Conservation (phyloP, 2,113 vertebrate species). For the Indicator indicator region DNA sequence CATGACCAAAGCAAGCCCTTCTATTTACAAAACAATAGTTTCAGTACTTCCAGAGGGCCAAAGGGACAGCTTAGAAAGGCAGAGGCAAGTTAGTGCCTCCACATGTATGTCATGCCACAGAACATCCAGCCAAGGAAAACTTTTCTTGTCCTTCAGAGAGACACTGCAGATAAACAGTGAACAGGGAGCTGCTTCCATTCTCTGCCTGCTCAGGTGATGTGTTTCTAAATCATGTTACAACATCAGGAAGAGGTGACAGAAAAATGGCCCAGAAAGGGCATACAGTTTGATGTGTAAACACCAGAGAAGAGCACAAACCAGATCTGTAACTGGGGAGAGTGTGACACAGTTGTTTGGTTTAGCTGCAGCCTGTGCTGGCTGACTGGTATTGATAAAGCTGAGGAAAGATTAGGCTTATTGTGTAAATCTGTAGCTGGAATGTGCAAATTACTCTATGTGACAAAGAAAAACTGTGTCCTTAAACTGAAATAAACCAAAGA, state of each 20-base stretch:
- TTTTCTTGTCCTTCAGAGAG: not conserved
- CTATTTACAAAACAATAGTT: not conserved
- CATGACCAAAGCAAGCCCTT: not conserved
- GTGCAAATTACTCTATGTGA: not conserved
- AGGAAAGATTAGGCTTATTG: not conserved
- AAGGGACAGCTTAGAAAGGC: not conserved
- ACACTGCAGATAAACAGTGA: not conserved
- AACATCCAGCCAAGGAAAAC: not conserved
- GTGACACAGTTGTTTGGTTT: not conserved
- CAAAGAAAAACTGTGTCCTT: not conserved
- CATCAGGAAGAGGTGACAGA: not conserved
- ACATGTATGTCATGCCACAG: accelerated
- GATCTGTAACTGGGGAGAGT: not conserved
- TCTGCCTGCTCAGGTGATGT: not conserved
- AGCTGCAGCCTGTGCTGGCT: not conserved
- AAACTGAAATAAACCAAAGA: not conserved
- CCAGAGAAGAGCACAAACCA: not conserved
- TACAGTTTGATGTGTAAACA: slow-evolving; percentile 7
- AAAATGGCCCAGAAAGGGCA: not conserved
- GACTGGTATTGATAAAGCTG: not conserved
- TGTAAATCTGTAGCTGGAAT: slow-evolving; percentile 13
- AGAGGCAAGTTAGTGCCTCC: not conserved
- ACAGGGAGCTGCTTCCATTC: not conserved
- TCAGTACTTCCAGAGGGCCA: not conserved
- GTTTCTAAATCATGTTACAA: not conserved